Base-by-base conservation (phyloP, 2,113 vertebrate genomes). In the Spermophilus dauricus region DNA sequence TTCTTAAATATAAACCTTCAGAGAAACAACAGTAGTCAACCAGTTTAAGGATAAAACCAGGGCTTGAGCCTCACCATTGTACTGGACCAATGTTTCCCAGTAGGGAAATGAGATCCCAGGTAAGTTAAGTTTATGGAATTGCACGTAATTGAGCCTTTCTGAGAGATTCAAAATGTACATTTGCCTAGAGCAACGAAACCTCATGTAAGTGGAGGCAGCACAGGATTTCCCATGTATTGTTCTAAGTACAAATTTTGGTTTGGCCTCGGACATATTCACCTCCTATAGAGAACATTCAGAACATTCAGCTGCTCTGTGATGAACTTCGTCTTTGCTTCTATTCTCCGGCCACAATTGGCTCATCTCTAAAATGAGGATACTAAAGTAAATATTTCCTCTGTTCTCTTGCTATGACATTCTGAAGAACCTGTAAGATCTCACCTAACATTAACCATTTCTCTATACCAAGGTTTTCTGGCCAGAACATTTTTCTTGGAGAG, bases 381-480 rank as follows among this genome's bases (percentile, higher is more conserved):
- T 75, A 56, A 58, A 37, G 14, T 37, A 13, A 72, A 13, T 3
- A 32, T 12, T 32, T 75, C 30, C 28, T 8, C 16, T 72, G 37
- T 78, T 20, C 39, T 86, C n/a, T 20, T 80, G 16, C 30, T 75
- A 39, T 26, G 81, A 37, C 16, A 10, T 32, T 48, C 94, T 91
- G 95, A 94, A 90, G 51, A 97, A 37, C 82, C 96, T 98, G 97
- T 97, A 89, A 89, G 69, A 95, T 86, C 69, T 97, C 1, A 4
- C 80, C 91, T 93, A 90, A 83, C 95, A 94, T 61, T 56, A 73
- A 95, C 63, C 81, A 53, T 83, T 96, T 72, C 86, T 37, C 95
- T 89, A 37, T 28, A 53, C 45, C 61, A 56, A 48, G 17, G 69
- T 94, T 97, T 96, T 72, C 83, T 97, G 95, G 34, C 97, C 77